Evolutionary conservation across 1,140 invertebrate species (phyloP).

Genomic region (Apis mellifera): Amel_HAv3.1 CM009940.2:12344501-12345000

Average conservation of each 20-base stretch:
- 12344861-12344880: too few species aligned
- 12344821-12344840: slow-evolving; percentile 37
- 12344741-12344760: background rate
- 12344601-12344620: background rate
- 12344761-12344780: too few species aligned
- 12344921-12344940: too few species aligned
- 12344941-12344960: too few species aligned
- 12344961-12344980: too few species aligned
- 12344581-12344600: background rate
- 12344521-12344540: background rate
- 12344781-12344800: background rate
- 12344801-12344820: slow-evolving; percentile 33
- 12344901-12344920: too few species aligned
- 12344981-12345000: too few species aligned
- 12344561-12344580: background rate
- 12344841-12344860: background rate
- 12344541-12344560: background rate
- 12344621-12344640: background rate
- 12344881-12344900: too few species aligned
- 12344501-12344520: background rate
- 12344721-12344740: too few species aligned
- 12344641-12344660: slow-evolving; percentile 8
- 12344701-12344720: background rate
- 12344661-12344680: background rate
- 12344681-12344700: background rate